phyloP scores from a whole-genome alignment of 2,113 vertebrate genomes.

The Corapipo altera region DNA sequence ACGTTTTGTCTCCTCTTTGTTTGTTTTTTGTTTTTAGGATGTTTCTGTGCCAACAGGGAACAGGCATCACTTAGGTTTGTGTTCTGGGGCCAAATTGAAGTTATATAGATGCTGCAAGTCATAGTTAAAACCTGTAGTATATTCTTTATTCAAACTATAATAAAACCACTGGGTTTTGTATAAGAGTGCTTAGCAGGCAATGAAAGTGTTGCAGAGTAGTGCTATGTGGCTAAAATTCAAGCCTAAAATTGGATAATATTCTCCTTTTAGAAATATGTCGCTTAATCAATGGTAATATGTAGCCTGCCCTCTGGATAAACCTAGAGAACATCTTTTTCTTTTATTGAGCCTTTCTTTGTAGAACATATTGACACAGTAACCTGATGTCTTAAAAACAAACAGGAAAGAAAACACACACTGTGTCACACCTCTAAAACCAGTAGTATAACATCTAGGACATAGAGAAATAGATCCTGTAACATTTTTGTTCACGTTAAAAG shows the following conservation, averaged over 20 bases:
- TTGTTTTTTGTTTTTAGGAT: background rate
- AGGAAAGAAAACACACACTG: background rate
- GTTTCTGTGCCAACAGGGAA: background rate
- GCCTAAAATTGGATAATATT: background rate
- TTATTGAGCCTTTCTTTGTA: background rate
- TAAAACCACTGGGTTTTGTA: background rate
- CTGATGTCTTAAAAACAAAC: background rate
- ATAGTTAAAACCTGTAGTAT: background rate
- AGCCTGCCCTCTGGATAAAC: background rate
- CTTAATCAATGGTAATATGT: constrained; percentile 14
- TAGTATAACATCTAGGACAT: background rate
- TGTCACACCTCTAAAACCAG: fast-evolving
- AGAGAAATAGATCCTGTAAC: background rate
- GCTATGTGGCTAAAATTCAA: constrained; percentile 16
- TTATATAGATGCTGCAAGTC: background rate
- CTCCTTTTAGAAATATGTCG: background rate
- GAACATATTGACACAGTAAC: background rate
- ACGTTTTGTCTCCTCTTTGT: background rate
- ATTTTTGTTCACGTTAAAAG: background rate
- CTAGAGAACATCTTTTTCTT: background rate
- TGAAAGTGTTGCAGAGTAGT: background rate
- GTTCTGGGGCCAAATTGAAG: background rate
- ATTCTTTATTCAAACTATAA: background rate
- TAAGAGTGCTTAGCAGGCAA: background rate
- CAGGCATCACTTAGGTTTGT: background rate